Base-by-base conservation (phyloP, 2,888 invertebrate genomes). In the Koerneria pararmatus region DNA sequence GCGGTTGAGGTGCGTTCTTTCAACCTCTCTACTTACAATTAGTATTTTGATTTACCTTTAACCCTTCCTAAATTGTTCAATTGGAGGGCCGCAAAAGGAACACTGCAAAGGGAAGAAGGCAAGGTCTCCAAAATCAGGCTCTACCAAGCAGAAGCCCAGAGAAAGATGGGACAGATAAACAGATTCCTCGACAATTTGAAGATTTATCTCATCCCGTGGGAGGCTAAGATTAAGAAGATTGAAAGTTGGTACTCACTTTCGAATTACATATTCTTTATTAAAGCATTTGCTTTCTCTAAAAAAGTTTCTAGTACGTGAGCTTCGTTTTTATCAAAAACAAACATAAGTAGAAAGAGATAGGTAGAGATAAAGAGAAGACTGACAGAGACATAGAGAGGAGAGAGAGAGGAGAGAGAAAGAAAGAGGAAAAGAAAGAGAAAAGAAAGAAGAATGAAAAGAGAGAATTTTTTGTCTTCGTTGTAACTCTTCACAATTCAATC, bases 121-220 rank as follows among this genome's bases (percentile, higher is more conserved):
- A 75, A 78, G 49, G 80, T 85, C 11, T 84, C 84, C 11, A 76
- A 78, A 58, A 74, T 82, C 35, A 78, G 83, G n/a, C 76, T 84
- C 8, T 84, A 84, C 68, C 82, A 82, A 68, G 71, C 71, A 58
- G 74, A 72, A 59, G 70, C 71, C 22, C 75, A 75, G 8, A 58
- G 79, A 64, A 58, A 71, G 34, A 91, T 90, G 90, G 90, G 91
- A 78, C 89, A 90, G 78, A 87, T 90, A 75, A 90, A 90, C 81
- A 88, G 95, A 31, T 93, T 93, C 85, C 87, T 91, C 46, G 89
- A 89, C 57, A 95, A 95, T 84, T 88, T 92, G 31, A 90, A 91
- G 35, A 91, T 91, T 70, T 88, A 91, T 81, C 87, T 95, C 61
- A 91, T 93, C 69, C 95, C 95, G 0, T 97, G 95, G 95, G 94